These are phyloP conservation scores for Apamea crenata DNA, from an alignment of 2,888 invertebrate species.

Conservation along the genomic window DNA sequence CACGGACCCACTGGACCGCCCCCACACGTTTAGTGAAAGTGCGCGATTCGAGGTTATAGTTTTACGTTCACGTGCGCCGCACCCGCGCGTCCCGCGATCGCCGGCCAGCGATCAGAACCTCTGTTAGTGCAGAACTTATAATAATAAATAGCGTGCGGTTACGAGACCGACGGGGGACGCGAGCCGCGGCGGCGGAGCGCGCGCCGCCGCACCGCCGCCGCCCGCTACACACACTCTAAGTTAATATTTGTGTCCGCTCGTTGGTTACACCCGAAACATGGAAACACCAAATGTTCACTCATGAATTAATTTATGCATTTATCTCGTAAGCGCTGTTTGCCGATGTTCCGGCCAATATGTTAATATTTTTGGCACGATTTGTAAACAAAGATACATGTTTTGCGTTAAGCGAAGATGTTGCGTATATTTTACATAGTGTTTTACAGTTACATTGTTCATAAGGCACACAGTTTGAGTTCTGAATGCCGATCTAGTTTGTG, in stretches of 20 bases:
- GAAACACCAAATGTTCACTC: slow-evolving; percentile 83
- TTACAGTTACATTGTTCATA: slow-evolving; percentile 81
- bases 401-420: slow-evolving; percentile 77
- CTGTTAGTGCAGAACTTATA: slow-evolving; percentile 89
- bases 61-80: slow-evolving; percentile 89
- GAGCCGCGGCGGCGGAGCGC: slow-evolving; percentile 76
- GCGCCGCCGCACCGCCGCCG: slow-evolving; percentile 79
- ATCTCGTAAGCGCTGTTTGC: slow-evolving; percentile 83
- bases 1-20: slow-evolving; percentile 87
- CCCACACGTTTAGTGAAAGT: slow-evolving; percentile 87
- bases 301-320: slow-evolving; percentile 68
- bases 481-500: slow-evolving; percentile 81
- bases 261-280: slow-evolving; percentile 85
- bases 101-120: slow-evolving; percentile 85
- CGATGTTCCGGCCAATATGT: slow-evolving; percentile 87
- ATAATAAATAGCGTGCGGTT: slow-evolving; percentile 88
- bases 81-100: slow-evolving; percentile 84
- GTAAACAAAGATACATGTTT: slow-evolving; percentile 74
- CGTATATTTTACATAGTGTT: slow-evolving; percentile 83
- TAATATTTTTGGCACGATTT: slow-evolving; percentile 80
- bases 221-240: slow-evolving; percentile 81
- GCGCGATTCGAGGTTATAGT: slow-evolving; percentile 89
- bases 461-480: slow-evolving; percentile 80
- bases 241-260: slow-evolving; percentile 87
- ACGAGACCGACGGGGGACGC: slow-evolving; percentile 81